Conservation (phyloP, 2,113 vertebrate genomes). For the Vimba vimba region DNA sequence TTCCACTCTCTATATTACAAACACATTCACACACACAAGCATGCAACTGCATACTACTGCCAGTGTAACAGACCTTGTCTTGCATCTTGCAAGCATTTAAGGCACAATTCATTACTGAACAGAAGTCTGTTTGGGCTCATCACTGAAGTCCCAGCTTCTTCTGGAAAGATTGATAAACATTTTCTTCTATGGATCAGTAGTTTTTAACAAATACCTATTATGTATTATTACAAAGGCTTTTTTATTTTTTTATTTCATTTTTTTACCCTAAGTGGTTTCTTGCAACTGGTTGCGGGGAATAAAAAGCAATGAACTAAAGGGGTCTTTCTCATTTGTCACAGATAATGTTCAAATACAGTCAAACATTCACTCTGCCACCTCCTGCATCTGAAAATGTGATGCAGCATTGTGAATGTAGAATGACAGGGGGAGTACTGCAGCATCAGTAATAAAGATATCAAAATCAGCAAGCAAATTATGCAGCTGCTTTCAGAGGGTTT, state of each 20-base stretch:
- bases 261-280: not conserved
- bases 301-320: not conserved
- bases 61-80: not conserved
- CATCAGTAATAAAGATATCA: not conserved
- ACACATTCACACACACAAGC: not conserved
- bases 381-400: slow-evolving; percentile 13
- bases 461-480: not conserved
- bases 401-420: slow-evolving; percentile 10
- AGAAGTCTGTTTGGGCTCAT: not conserved
- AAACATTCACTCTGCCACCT: not conserved
- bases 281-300: not conserved
- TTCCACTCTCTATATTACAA: slow-evolving; percentile 18
- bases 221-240: not conserved
- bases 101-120: not conserved
- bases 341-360: not conserved
- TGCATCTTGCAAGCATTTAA: not conserved
- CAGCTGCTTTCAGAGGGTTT: not conserved
- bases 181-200: not conserved
- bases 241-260: too few species aligned
- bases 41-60: not conserved
- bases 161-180: not conserved
- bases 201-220: too few species aligned
- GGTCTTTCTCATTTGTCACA: not conserved
- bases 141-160: not conserved
- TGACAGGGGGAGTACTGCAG: not conserved